Conservation (phyloP, 2,888 invertebrate species). For the Sepioteuthis lessoniana region DNA sequence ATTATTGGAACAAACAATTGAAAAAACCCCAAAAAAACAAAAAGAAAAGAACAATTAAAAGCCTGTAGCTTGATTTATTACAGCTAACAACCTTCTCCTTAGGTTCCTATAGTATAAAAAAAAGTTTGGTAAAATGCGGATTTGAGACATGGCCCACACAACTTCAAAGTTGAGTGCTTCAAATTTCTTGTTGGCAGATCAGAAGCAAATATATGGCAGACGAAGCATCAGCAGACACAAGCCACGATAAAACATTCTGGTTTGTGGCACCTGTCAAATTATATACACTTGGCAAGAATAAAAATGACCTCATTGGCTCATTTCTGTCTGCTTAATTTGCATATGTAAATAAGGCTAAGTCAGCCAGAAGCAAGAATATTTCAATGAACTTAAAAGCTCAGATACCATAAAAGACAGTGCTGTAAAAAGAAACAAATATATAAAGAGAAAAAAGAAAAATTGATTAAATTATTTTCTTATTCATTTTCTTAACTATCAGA, state of each 20-base stretch:
- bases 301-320: conserved; percentile 33
- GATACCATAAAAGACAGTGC: neutral
- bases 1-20: too few relatives aligned
- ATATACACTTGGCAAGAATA: conserved; percentile 8
- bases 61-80: too few relatives aligned
- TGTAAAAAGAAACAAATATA: neutral
- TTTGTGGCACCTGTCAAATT: conserved; percentile 13
- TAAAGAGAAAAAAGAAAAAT: neutral
- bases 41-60: too few relatives aligned
- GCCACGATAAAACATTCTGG: neutral
- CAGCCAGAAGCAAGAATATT: conserved; percentile 5
- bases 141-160: neutral
- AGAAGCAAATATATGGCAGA: neutral
- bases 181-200: neutral
- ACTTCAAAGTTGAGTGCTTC: neutral
- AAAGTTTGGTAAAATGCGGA: neutral
- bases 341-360: neutral
- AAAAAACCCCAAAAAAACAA: too few relatives aligned
- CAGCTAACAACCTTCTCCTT: neutral
- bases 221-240: neutral
- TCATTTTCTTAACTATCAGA: neutral
- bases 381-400: neutral
- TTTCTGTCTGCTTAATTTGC: conserved; percentile 9
- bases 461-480: neutral
- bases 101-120: neutral